Percentiles rank a stretch among this genome's conserved stretches.
These are phyloP conservation scores for Siniperca chuatsi DNA, from an alignment of 2,113 vertebrate genomes.

Conservation along the genomic window DNA sequence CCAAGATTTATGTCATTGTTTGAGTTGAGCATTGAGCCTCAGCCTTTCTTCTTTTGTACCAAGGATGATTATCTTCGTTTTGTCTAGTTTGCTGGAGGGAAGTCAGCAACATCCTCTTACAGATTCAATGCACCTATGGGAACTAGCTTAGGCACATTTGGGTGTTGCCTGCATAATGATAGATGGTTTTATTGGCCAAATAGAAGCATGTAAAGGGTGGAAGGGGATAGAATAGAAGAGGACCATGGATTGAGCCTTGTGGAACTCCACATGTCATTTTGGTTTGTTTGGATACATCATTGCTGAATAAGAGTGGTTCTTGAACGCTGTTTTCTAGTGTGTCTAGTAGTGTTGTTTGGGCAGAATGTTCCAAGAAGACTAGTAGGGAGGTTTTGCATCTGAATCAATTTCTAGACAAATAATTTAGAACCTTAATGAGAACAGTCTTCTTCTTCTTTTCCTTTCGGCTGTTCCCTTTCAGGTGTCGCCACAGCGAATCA, in stretches of 20 bases:
- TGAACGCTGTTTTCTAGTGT: background rate
- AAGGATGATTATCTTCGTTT: background rate
- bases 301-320: background rate
- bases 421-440: background rate
- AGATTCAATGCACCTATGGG: background rate
- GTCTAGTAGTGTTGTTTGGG: background rate
- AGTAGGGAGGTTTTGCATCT: background rate
- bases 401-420: background rate
- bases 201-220: background rate
- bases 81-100: background rate
- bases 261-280: background rate
- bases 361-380: background rate
- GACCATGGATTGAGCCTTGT: constrained; percentile 6
- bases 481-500: no score
- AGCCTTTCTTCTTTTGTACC: background rate
- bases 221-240: background rate
- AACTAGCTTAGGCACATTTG: background rate
- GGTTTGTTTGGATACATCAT: background rate
- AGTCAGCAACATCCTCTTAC: background rate
- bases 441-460: no score
- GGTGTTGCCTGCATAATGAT: background rate
- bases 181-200: background rate
- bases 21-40: background rate
- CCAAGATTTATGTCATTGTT: background rate
- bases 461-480: no score